phyloP scores from a whole-genome alignment of 2,888 invertebrate species.

The Vanessa cardui region DNA sequence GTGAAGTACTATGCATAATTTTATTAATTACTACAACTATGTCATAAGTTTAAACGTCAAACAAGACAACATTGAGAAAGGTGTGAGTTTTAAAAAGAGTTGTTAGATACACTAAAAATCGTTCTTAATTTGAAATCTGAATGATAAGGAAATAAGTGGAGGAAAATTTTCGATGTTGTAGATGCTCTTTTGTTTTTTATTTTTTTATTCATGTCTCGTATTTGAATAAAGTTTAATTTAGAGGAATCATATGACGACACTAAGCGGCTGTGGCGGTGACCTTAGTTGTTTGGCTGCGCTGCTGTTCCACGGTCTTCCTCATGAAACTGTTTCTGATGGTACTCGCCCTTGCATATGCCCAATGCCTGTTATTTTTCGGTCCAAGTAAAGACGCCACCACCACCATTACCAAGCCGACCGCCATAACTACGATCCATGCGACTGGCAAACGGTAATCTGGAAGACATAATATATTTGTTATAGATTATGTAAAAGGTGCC shows the following conservation, averaged over 20 bases:
- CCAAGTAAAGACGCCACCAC: constrained; percentile 45
- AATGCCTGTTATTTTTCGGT: constrained; percentile 58
- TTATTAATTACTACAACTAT: neutral
- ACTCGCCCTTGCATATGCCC: constrained; percentile 51
- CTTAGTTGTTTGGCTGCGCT: constrained; percentile 20
- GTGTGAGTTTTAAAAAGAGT: neutral
- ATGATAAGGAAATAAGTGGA: neutral
- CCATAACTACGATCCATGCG: constrained; percentile 44
- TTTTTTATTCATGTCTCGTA: neutral
- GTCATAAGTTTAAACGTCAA: neutral
- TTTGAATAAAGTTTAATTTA: neutral
- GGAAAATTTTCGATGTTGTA: neutral
- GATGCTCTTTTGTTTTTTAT: neutral
- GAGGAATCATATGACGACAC: neutral
- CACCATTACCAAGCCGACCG: constrained; percentile 44
- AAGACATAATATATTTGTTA: constrained; percentile 19
- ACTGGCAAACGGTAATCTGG: constrained; percentile 44
- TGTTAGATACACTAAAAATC: neutral
- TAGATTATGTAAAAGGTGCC: too few relatives aligned
- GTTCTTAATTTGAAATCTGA: neutral
- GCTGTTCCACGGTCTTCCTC: constrained; percentile 40
- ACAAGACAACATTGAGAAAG: neutral
- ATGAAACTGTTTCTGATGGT: constrained; percentile 53
- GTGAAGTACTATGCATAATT: neutral
- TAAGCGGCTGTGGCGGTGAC: constrained; percentile 43